Evolutionary conservation across 2,888 invertebrate genomes (phyloP).

Genomic region (Ormia ochracea): DNA sequence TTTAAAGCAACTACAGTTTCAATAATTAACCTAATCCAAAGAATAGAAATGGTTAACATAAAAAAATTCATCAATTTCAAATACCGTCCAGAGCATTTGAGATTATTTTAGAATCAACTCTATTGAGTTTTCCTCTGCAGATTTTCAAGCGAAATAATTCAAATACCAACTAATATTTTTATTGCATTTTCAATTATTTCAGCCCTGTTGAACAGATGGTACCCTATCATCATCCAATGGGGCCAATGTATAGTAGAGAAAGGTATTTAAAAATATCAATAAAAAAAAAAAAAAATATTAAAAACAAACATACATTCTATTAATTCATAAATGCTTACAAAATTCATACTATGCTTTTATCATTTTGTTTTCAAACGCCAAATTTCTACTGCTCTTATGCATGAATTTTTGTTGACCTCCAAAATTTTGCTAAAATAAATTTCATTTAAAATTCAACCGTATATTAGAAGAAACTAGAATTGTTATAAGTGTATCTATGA

Average conservation of each 20-base stretch:
- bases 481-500: background rate
- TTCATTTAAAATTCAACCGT: background rate
- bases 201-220: slow-evolving; percentile 78
- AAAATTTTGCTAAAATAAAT: background rate
- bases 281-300: slow-evolving; percentile 44
- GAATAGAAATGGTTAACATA: too few species aligned
- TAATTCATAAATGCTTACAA: slow-evolving; percentile 18
- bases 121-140: background rate
- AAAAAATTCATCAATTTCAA: too few species aligned
- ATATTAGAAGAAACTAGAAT: background rate
- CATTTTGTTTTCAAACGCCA: slow-evolving; percentile 23
- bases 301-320: slow-evolving; percentile 48
- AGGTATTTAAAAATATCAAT: slow-evolving; percentile 71
- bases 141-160: slow-evolving; percentile 2
- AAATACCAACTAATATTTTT: slow-evolving; percentile 23
- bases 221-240: slow-evolving; percentile 78
- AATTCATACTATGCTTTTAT: slow-evolving; percentile 30
- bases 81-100: too few species aligned
- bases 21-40: too few species aligned
- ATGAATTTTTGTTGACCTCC: background rate
- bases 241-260: slow-evolving; percentile 78
- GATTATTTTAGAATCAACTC: background rate
- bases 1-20: too few species aligned
- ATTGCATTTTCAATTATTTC: slow-evolving; percentile 71
- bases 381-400: slow-evolving; percentile 18